Evolutionary conservation across 1,140 invertebrate genomes (phyloP).

Genomic region (Drosophila pseudoobscura): DNA sequence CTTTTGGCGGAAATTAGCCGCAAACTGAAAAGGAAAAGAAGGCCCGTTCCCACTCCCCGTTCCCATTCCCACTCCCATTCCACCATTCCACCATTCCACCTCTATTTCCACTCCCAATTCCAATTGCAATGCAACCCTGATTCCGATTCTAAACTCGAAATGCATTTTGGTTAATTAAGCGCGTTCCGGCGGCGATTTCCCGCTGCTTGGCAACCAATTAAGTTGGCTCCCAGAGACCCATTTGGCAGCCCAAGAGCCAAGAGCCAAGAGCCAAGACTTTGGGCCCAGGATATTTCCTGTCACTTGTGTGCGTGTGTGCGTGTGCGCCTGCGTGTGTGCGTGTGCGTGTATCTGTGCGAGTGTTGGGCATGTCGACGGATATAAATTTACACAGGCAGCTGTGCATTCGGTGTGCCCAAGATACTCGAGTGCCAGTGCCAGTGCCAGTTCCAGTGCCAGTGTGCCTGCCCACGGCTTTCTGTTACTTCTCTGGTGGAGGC

Average conservation of each 20-base stretch:
- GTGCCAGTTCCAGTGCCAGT: constrained; percentile 2
- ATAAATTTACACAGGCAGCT: constrained; percentile 65
- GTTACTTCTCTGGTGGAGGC: not conserved
- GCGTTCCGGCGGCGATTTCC: constrained; percentile 77
- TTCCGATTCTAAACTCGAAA: constrained; percentile 59
- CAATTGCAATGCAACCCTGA: constrained; percentile 14
- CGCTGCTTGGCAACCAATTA: constrained; percentile 79
- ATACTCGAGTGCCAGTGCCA: constrained; percentile 15
- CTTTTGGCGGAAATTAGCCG: constrained; percentile 44
- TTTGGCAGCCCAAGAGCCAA: constrained; percentile 22
- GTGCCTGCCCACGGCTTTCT: constrained; percentile 66
- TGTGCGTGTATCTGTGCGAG: not conserved
- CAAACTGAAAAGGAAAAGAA: constrained; percentile 29
- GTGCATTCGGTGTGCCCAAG: constrained; percentile 16
- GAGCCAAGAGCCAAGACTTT: constrained; percentile 2
- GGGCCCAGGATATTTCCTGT: constrained; percentile 64
- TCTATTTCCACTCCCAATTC: not conserved
- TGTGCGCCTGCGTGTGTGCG: constrained; percentile 1
- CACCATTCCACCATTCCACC: not conserved
- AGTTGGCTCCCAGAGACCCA: constrained; percentile 57
- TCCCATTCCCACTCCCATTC: not conserved
- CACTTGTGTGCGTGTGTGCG: constrained; percentile 20
- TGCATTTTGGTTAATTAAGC: constrained; percentile 80
- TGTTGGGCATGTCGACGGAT: constrained; percentile 28
- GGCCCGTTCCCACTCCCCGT: not conserved